These are phyloP conservation scores for Limnephilus rhombicus DNA, from an alignment of 2,888 invertebrate genomes.

Conservation along the genomic window DNA sequence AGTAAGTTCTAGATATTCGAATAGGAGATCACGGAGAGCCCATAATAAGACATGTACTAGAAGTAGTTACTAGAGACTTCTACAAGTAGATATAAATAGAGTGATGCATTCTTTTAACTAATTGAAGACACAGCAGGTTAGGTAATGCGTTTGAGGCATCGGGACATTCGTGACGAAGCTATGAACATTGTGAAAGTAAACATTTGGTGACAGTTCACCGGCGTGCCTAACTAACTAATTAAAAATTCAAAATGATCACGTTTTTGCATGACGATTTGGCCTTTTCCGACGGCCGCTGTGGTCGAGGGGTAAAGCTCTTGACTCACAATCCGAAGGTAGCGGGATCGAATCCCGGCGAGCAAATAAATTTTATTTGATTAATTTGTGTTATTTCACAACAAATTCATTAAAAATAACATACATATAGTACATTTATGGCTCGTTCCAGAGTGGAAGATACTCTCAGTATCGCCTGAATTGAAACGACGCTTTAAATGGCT, in stretches of 20 bases:
- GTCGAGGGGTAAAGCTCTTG: too few relatives aligned
- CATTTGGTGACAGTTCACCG: background rate
- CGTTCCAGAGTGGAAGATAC: too few relatives aligned
- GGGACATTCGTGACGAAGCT: conserved; percentile 18
- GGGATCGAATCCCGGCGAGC: too few relatives aligned
- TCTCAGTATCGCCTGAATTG: too few relatives aligned
- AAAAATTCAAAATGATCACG: background rate
- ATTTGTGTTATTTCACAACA: too few relatives aligned
- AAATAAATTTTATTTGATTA: too few relatives aligned
- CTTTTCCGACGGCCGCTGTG: too few relatives aligned
- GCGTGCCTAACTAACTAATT: background rate
- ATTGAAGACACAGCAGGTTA: background rate
- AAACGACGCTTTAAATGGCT: too few relatives aligned
- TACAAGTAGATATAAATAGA: background rate
- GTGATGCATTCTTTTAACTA: background rate
- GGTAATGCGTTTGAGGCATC: conserved; percentile 3
- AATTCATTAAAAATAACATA: too few relatives aligned
- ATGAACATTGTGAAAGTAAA: conserved; percentile 39
- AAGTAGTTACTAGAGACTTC: background rate
- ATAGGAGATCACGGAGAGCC: background rate
- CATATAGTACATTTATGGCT: too few relatives aligned
- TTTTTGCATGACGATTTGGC: too few relatives aligned
- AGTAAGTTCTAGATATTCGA: background rate
- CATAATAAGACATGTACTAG: background rate
- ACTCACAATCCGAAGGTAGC: too few relatives aligned